These are phyloP conservation scores for Schizothorax lantsangensis DNA, from an alignment of 2,797 vertebrate genomes.

Conservation along the genomic window DNA sequence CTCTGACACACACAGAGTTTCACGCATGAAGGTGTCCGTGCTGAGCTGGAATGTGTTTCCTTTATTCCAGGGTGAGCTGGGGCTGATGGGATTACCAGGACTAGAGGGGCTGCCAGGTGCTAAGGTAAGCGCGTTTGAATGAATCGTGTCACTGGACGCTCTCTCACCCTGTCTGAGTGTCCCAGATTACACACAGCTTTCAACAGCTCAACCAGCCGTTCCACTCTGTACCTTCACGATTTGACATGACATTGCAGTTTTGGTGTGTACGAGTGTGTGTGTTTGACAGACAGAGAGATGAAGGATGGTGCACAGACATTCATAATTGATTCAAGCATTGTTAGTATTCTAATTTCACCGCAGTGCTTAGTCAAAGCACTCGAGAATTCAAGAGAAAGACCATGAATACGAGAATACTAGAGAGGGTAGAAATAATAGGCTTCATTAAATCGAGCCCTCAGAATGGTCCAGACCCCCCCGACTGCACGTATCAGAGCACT, in stretches of 20 bases:
- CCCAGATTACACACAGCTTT: slow-evolving; percentile 54
- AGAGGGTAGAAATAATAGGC: slow-evolving; percentile 43
- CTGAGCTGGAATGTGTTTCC: slow-evolving; percentile 60
- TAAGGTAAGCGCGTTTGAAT: slow-evolving; percentile 82
- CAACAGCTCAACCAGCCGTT: slow-evolving; percentile 18
- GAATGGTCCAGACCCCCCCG: slow-evolving; percentile 20
- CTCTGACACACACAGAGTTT: slow-evolving; percentile 17
- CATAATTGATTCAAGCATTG: slow-evolving; percentile 35
- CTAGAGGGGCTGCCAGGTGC: slow-evolving; percentile 93
- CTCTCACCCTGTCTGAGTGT: slow-evolving; percentile 45
- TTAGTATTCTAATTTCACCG: slow-evolving; percentile 40
- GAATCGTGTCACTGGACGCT: slow-evolving; percentile 28
- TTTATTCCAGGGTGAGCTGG: slow-evolving; percentile 88
- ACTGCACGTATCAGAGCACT: slow-evolving; percentile 20
- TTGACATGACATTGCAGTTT: slow-evolving; percentile 24
- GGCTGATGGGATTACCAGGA: slow-evolving; percentile 94
- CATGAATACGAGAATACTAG: slow-evolving; percentile 30
- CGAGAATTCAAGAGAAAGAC: slow-evolving; percentile 18
- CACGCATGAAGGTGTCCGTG: slow-evolving; percentile 48
- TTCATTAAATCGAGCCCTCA: slow-evolving; percentile 35
- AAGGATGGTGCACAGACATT: not conserved
- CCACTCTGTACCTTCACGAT: slow-evolving; percentile 5
- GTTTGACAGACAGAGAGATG: slow-evolving; percentile 29
- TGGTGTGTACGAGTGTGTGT: slow-evolving; percentile 9
- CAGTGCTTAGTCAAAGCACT: slow-evolving; percentile 29